Percentiles rank a stretch among this genome's conserved stretches.
Evolutionary conservation across 2,113 vertebrate genomes (phyloP).

Genomic region (Eonycteris spelaea): DNA sequence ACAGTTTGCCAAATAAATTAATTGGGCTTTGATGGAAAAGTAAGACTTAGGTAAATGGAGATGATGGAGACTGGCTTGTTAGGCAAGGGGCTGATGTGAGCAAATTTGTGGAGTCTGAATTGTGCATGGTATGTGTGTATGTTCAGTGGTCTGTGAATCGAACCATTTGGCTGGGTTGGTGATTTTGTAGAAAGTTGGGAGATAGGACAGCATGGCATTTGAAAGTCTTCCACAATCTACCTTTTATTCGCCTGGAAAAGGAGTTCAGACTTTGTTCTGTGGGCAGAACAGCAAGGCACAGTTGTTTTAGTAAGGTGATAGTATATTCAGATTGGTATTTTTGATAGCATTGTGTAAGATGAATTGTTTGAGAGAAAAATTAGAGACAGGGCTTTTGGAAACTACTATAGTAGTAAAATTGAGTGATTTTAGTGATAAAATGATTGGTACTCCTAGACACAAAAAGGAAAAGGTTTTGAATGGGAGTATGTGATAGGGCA

Average conservation of each 20-base stretch:
- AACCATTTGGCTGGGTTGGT: not conserved
- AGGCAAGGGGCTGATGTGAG: not conserved
- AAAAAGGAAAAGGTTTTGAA: not conserved
- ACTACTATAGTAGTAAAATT: not conserved
- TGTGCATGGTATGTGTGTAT: not conserved
- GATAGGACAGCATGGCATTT: not conserved
- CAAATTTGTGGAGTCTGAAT: not conserved
- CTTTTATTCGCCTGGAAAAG: not conserved
- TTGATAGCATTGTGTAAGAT: not conserved
- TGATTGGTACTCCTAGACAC: not conserved
- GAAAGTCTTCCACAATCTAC: not conserved
- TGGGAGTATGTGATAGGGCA: not conserved
- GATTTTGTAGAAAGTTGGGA: not conserved
- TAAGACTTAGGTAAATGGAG: not conserved
- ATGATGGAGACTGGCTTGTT: not conserved
- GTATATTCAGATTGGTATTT: not conserved
- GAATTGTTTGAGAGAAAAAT: not conserved
- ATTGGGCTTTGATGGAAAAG: not conserved
- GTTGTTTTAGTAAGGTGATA: not conserved
- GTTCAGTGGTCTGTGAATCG: not conserved
- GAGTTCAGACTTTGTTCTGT: not conserved
- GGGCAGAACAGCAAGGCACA: not conserved
- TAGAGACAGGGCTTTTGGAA: not conserved
- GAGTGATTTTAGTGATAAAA: not conserved
- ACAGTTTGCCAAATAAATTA: not conserved